Evolutionary conservation across 2,797 vertebrate species (phyloP).

Genomic region (Miichthys miiuy): DNA sequence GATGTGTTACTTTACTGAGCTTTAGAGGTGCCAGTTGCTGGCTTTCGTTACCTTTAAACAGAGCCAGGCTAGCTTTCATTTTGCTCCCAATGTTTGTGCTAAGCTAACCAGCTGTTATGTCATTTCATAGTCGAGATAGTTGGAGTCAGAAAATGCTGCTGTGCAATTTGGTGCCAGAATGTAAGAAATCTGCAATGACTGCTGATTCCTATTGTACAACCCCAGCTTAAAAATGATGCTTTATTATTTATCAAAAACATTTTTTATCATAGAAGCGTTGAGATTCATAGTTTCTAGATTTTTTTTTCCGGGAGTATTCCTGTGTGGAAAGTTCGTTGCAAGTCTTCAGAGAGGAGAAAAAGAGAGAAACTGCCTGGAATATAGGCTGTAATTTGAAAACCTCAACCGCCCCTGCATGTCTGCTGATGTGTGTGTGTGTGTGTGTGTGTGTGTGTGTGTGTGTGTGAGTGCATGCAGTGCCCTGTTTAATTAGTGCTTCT

Average conservation of each 20-base stretch:
- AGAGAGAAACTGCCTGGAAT: slow-evolving; percentile 74
- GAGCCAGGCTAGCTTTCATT: not conserved
- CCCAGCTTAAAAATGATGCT: not conserved
- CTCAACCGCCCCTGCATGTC: slow-evolving; percentile 77
- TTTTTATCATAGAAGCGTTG: not conserved
- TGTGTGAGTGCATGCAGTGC: slow-evolving; percentile 39
- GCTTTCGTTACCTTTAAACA: not conserved
- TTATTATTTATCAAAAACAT: not conserved
- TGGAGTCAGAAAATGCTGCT: not conserved
- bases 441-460: slow-evolving; percentile 31
- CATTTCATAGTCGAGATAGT: not conserved
- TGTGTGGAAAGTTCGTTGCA: slow-evolving; percentile 66
- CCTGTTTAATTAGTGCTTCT: slow-evolving; percentile 67
- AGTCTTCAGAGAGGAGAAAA: slow-evolving; percentile 63
- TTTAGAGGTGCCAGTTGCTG: not conserved
- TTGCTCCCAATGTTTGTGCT: not conserved
- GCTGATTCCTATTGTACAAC: not conserved
- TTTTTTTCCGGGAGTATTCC: slow-evolving; percentile 34
- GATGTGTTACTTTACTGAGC: not conserved
- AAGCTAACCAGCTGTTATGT: slow-evolving; percentile 1
- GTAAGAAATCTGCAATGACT: not conserved
- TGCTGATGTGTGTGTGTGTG: slow-evolving; percentile 53
- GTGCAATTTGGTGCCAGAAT: not conserved
- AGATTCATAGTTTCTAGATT: slow-evolving; percentile 8
- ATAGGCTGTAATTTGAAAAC: slow-evolving; percentile 85